These are phyloP conservation scores for Julus scanicus DNA, from an alignment of 2,888 invertebrate species.

Conservation along the genomic window DNA sequence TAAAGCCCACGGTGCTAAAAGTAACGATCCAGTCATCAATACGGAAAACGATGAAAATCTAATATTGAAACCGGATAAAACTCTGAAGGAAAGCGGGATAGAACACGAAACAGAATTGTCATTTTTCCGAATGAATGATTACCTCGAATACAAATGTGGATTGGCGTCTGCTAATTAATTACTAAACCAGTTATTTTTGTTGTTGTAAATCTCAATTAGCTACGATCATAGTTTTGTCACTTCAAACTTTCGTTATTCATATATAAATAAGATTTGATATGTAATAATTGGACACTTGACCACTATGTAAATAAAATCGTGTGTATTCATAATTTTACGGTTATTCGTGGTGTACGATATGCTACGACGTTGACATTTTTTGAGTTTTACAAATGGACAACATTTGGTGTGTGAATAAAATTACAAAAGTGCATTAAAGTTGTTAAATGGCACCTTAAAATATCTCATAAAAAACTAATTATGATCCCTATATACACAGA, in stretches of 20 bases:
- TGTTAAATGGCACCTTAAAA: not conserved
- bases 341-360: not conserved
- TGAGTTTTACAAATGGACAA: not conserved
- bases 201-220: not conserved
- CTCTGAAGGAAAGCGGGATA: slow-evolving; percentile 62
- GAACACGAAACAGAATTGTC: slow-evolving; percentile 65
- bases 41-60: slow-evolving; percentile 63
- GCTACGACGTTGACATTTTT: not conserved
- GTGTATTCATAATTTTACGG: not conserved
- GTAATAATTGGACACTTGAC: not conserved
- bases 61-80: slow-evolving; percentile 61
- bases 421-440: slow-evolving; percentile 39
- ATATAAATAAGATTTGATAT: not conserved
- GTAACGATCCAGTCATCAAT: slow-evolving; percentile 65
- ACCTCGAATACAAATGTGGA: slow-evolving; percentile 20
- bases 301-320: not conserved
- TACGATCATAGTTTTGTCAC: not conserved
- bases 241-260: not conserved
- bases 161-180: not conserved
- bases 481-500: not conserved
- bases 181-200: not conserved
- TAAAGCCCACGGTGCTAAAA: slow-evolving; percentile 65
- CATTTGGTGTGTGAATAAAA: slow-evolving; percentile 22
- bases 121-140: slow-evolving; percentile 64
- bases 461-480: slow-evolving; percentile 4